These are phyloP conservation scores for Daphoenositta chrysoptera DNA, from an alignment of 2,113 vertebrate genomes.

Conservation along the genomic window DNA sequence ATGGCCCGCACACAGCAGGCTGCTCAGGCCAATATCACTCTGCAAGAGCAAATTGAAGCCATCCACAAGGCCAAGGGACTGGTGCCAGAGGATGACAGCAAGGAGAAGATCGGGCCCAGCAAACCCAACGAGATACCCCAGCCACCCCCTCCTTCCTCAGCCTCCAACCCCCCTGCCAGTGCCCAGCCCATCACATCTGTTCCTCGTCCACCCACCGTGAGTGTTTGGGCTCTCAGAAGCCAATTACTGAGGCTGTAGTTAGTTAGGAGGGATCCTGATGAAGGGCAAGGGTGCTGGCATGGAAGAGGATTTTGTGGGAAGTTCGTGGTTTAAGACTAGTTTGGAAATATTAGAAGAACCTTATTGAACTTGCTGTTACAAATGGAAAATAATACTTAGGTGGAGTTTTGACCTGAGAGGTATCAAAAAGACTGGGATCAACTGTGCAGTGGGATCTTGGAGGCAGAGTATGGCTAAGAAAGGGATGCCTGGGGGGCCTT, in stretches of 20 bases:
- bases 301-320: neutral
- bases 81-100: slow-evolving; percentile 94
- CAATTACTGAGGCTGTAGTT: neutral
- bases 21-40: slow-evolving; percentile 97
- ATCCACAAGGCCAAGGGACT: slow-evolving; percentile 99
- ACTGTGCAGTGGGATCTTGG: neutral
- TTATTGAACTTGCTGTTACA: neutral
- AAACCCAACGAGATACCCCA: slow-evolving; percentile 88
- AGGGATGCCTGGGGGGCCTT: neutral
- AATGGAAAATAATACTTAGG: neutral
- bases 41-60: slow-evolving; percentile 98
- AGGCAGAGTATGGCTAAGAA: neutral
- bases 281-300: neutral
- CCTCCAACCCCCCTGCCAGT: slow-evolving; percentile 77
- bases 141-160: slow-evolving; percentile 75
- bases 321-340: neutral
- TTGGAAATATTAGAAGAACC: neutral
- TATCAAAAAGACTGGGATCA: neutral
- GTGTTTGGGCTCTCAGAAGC: neutral
- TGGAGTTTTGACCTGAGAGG: neutral
- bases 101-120: slow-evolving; percentile 98
- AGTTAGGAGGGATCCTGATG: neutral
- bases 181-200: slow-evolving; percentile 75
- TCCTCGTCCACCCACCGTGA: slow-evolving; percentile 78
- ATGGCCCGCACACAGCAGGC: slow-evolving; percentile 99